Percentiles rank a stretch among this genome's conserved stretches.
Conservation (phyloP, 2,113 vertebrate genomes). For the Chloebia gouldiae region DNA sequence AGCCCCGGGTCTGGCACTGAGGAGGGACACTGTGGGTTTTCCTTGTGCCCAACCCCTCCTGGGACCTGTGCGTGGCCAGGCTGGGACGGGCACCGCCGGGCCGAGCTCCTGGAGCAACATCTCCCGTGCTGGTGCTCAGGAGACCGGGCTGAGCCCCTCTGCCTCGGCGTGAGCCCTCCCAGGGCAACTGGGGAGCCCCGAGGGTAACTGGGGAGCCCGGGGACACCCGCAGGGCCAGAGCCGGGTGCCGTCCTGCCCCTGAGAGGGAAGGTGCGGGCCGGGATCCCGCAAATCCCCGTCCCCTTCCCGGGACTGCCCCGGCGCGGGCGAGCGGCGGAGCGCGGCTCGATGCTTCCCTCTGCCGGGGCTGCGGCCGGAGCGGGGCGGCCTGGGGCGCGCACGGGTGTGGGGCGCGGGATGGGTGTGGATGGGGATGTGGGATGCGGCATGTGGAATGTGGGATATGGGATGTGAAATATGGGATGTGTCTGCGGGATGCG, state of each 20-base stretch:
- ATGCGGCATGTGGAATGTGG: too few species aligned
- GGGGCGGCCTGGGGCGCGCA: too few species aligned
- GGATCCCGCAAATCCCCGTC: rapidly evolving
- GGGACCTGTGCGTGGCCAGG: neutral
- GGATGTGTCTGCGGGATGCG: too few species aligned
- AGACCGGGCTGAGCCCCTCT: neutral
- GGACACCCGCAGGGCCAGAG: rapidly evolving
- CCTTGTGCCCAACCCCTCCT: neutral
- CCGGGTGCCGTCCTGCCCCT: neutral
- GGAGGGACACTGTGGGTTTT: rapidly evolving
- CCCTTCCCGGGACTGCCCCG: too few species aligned
- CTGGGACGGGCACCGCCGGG: rapidly evolving
- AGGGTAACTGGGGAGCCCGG: neutral
- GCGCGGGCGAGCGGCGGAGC: neutral
- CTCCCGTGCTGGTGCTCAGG: neutral
- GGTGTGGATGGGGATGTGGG: too few species aligned
- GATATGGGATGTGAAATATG: too few species aligned
- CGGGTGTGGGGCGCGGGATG: too few species aligned
- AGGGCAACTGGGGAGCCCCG: too few species aligned
- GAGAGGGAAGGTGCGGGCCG: neutral
- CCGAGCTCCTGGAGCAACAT: neutral
- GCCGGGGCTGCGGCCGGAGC: neutral
- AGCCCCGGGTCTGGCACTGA: rapidly evolving
- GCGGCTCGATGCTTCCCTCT: conserved; percentile 7
- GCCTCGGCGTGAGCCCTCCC: neutral